Conservation (phyloP, 2,113 vertebrate species). For the Galemys pyrenaicus region DNA sequence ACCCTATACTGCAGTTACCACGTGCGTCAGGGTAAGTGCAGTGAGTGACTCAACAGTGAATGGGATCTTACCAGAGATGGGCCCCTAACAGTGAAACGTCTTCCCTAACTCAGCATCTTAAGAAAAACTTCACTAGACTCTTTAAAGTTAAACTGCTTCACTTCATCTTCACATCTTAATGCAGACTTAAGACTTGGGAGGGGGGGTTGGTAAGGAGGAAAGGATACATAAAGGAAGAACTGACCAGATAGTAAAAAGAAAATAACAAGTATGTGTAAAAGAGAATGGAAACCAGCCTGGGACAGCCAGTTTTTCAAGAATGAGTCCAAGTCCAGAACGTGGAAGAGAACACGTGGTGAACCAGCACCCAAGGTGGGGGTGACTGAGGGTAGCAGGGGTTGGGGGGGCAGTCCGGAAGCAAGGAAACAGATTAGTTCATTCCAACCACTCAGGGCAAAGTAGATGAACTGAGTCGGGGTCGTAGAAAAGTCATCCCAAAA, state of each 20-base stretch:
- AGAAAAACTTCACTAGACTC: neutral
- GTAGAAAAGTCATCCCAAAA: neutral
- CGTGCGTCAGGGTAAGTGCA: slow-evolving; percentile 46
- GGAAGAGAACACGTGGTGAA: slow-evolving; percentile 70
- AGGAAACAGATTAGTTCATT: neutral
- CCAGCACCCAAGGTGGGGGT: neutral
- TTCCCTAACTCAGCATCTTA: slow-evolving; percentile 13
- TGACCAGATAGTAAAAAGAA: neutral
- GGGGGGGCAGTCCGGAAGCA: neutral
- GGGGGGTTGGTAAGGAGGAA: neutral
- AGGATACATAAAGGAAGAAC: neutral
- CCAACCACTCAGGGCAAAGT: neutral
- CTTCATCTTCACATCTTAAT: neutral
- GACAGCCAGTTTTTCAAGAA: neutral
- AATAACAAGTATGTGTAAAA: neutral
- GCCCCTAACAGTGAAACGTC: neutral
- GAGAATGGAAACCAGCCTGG: neutral
- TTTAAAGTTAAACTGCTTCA: neutral
- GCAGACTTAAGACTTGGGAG: neutral
- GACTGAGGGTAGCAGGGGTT: neutral
- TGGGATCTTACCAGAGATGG: slow-evolving; percentile 36
- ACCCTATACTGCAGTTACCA: neutral
- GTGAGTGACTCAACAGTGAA: slow-evolving; percentile 29
- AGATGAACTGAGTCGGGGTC: neutral
- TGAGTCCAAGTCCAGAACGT: neutral